Evolutionary conservation across 2,888 invertebrate species (phyloP), one percentile per base, ranked within the genome.

Genomic region (Empis stercorea): DNA sequence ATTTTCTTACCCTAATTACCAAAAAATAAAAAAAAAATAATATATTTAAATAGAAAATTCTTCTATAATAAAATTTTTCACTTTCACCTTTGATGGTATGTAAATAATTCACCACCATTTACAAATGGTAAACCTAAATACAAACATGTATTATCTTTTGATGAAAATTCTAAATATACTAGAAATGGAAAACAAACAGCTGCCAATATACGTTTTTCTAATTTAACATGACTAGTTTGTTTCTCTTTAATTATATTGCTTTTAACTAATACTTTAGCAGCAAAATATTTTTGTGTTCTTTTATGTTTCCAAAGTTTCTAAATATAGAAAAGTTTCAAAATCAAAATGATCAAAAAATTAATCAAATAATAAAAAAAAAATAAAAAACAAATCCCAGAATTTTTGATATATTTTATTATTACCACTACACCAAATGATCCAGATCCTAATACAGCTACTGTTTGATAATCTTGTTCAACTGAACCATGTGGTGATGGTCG

Each of bases 251-350:
- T 79, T 37, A 96, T 79, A 68, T 84, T 86, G 53, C 79, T 79
- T 68, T 95, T 95, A 57, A 87, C 84, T 56, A 95, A 71, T 45
- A 92, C 78, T 73, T 96, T 95, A 76, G 92, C 86, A 10, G 95
- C 95, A 64, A 77, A 87, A 58, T 75, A 79, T 55, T 73, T 73
- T 11, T 71, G 71, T 5, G 66, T 73, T 20, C 71, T 66, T 57
- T 73, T 76, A 57, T 86, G 78, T 65, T 73, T 78, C 23, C 78
- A 71, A 30, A 86, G 65, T 52, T 62, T 61, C 23, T 27, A 27
- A 27, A 27, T 5, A 20, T 20, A 20, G 5, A 20, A 20, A 20
- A 20, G 20, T 4, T n/a, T n/a, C n/a, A n/a, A n/a, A n/a, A n/a
- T n/a, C n/a, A n/a, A n/a, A n/a, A n/a, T n/a, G n/a, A 20, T 4